Evolutionary conservation across 2,113 vertebrate genomes (phyloP).

Genomic region (Ahaetulla prasina): DNA sequence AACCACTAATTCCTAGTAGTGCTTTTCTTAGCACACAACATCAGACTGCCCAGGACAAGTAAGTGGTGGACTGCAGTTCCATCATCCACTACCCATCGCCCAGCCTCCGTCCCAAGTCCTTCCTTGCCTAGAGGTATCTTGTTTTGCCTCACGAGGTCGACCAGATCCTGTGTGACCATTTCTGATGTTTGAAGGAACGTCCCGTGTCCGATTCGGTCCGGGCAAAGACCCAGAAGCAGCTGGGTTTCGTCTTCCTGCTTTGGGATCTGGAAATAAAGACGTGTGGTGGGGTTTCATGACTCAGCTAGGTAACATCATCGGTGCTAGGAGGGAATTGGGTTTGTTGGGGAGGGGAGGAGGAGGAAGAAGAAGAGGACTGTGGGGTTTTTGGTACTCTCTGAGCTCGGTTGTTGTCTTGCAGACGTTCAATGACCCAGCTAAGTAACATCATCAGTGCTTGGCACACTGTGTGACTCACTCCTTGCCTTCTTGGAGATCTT

Average conservation of each 20-base stretch:
- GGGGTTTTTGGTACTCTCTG: no score
- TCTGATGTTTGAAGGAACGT: constrained; percentile 82
- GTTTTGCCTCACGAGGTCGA: constrained; percentile 78
- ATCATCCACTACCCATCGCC: not conserved
- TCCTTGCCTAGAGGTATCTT: constrained; percentile 85
- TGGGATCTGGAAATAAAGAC: constrained; percentile 73
- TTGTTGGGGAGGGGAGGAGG: no score
- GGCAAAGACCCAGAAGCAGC: constrained; percentile 78
- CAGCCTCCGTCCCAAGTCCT: not conserved
- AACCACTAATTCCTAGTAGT: not conserved
- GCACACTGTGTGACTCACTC: not conserved
- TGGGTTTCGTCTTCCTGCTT: constrained; percentile 84
- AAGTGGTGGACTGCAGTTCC: not conserved
- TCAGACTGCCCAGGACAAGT: not conserved
- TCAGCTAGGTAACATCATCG: not conserved
- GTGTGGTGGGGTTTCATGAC: not conserved
- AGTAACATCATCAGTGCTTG: not conserved
- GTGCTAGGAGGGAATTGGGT: no score
- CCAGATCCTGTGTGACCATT: constrained; percentile 75
- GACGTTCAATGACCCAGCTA: not conserved
- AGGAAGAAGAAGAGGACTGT: no score
- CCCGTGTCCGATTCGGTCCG: constrained; percentile 91
- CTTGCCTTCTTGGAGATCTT: not conserved
- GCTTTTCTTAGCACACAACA: not conserved
- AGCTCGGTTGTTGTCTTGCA: no score